Percentiles rank a stretch among this genome's conserved stretches.
Evolutionary conservation across 92 coral and sea anemone species (phyloP).

Genomic region (Umimayanthus chanpuru): DNA sequence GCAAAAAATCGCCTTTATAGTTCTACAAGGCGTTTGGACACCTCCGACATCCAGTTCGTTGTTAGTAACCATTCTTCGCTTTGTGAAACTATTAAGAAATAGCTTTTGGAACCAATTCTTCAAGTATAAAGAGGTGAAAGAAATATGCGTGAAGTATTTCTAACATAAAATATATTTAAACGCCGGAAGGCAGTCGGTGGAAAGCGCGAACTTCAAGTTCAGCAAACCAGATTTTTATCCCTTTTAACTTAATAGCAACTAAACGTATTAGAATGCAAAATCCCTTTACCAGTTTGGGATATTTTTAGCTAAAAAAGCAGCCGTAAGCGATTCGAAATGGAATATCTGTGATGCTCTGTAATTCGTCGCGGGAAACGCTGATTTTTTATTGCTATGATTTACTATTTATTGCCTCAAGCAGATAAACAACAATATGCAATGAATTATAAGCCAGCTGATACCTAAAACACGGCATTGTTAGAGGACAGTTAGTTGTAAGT

Average conservation of each 20-base stretch:
- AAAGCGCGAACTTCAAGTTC: constrained; percentile 7
- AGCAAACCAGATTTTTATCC: background rate
- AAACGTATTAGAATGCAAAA: background rate
- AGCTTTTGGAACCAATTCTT: constrained; percentile 13
- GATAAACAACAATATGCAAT: constrained; percentile 2
- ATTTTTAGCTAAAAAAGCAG: background rate
- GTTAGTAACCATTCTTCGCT: constrained; percentile 16
- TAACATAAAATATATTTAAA: background rate
- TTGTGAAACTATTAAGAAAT: background rate
- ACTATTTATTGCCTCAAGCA: constrained; percentile 21
- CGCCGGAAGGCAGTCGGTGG: background rate
- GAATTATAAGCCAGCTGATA: constrained; percentile 39
- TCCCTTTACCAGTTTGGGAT: too few relatives aligned
- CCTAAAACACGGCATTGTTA: constrained; percentile 6
- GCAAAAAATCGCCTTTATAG: constrained; percentile 18
- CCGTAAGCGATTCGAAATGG: constrained; percentile 3
- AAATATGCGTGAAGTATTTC: background rate
- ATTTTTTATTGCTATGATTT: background rate
- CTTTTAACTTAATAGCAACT: background rate
- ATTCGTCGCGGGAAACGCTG: constrained; percentile 16
- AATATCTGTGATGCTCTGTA: background rate
- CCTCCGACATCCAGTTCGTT: background rate
- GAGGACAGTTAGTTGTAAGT: background rate
- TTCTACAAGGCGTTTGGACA: constrained; percentile 15
- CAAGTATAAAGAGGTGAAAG: background rate